Percentiles rank a stretch among this genome's conserved stretches.
Conservation (phyloP, 2,113 vertebrate species). For the Ursus arctos region DNA sequence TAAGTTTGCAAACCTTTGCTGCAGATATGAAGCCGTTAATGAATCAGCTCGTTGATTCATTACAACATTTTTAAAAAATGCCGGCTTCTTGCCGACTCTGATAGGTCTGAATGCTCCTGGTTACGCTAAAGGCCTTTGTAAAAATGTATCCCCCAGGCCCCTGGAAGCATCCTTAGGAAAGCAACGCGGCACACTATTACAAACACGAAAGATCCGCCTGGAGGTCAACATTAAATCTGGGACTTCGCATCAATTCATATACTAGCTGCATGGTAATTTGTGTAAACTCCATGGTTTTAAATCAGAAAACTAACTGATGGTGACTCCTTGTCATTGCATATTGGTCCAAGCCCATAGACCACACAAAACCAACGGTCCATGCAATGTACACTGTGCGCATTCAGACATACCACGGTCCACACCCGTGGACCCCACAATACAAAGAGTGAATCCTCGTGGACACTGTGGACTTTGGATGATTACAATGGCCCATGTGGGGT, state of each 20-base stretch:
- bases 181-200: too few relatives aligned
- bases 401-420: neutral
- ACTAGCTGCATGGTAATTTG: neutral
- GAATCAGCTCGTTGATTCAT: neutral
- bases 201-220: neutral
- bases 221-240: neutral
- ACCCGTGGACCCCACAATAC: accelerated
- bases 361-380: neutral
- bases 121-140: neutral
- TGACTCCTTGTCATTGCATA: too few relatives aligned
- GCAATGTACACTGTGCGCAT: neutral
- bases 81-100: neutral
- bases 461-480: too few relatives aligned
- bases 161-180: too few relatives aligned
- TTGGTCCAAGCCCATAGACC: neutral
- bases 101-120: too few relatives aligned
- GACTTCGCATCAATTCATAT: neutral
- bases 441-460: neutral
- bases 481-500: accelerated
- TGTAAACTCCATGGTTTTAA: neutral
- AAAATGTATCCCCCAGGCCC: neutral
- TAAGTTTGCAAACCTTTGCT: too few relatives aligned
- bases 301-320: neutral
- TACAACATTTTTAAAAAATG: neutral
- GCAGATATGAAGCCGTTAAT: neutral